Evolutionary conservation across 1,140 invertebrate genomes (phyloP), one percentile per base, ranked within the genome.

Genomic region (Propsilocerus akamusi): DNA sequence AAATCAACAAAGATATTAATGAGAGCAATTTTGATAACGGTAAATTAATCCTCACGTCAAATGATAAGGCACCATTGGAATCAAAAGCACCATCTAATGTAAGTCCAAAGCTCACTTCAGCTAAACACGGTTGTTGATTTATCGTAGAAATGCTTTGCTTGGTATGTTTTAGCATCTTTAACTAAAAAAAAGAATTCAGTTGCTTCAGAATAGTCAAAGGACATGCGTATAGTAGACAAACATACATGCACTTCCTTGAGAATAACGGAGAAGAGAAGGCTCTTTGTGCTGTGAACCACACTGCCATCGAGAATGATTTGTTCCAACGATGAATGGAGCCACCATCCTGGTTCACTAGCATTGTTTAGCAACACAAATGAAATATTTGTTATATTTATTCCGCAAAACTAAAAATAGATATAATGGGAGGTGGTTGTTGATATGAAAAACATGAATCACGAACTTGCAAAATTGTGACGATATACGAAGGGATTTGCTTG

Each of bases 311-410:
- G 68, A 56, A 78, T 77, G 1, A 92, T 65, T 58, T 84, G 81
- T 52, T 77, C 77, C 2, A 83, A 78, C 25, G 79, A 81, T 12
- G 79, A 75, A 66, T 86, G 81, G 0, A 86, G 68, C 25, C 86
- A 68, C 74, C 81, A 88, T 20, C 83, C 78, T 46, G 80, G 77
- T 48, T 74, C 72, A n/a, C 58, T 54, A 23, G 60, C 55, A 30
- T 73, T 70, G 48, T 74, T 70, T 52, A 86, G 70, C 46, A 81
- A 67, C 55, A 84, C 76, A 8, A 88, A 70, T 51, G 80, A 86
- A 53, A 88, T 74, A 60, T 89, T 87, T 54, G 82, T 78, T 25
- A 92, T 72, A 58, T 88, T 82, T 23, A 93, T 75, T n/a, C 83
- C 82, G 76, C 87, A 83, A 64, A 88, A 88, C 80, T 83, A 55